Evolutionary conservation across 2,797 vertebrate species (phyloP).

Genomic region (Geotria australis): DNA sequence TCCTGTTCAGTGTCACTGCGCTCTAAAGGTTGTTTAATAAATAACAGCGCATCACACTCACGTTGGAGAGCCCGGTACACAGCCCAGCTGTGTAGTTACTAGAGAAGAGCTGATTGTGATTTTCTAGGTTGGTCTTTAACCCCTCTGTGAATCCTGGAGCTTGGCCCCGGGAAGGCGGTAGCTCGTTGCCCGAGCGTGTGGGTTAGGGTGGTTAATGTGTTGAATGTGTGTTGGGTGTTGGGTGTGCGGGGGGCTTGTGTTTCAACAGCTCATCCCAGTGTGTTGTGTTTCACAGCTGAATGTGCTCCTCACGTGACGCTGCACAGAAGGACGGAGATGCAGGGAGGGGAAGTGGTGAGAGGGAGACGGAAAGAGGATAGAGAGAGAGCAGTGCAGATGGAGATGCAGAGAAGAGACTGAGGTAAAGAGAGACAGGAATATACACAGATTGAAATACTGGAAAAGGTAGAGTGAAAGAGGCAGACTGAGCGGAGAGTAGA

Average conservation of each 20-base stretch:
- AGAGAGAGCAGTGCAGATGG: background rate
- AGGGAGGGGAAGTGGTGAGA: background rate
- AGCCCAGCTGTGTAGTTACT: too few relatives aligned
- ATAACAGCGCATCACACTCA: too few relatives aligned
- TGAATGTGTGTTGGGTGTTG: background rate
- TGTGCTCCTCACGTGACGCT: too few relatives aligned
- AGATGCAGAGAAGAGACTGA: background rate
- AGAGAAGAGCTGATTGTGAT: too few relatives aligned
- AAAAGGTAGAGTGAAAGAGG: background rate
- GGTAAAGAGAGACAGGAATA: background rate
- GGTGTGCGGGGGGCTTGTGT: background rate
- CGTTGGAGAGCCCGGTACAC: too few relatives aligned
- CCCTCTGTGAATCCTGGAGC: too few relatives aligned
- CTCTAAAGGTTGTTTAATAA: too few relatives aligned
- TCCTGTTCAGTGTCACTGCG: too few relatives aligned
- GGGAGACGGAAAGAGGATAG: background rate
- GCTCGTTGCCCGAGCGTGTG: background rate
- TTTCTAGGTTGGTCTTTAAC: too few relatives aligned
- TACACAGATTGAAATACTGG: background rate
- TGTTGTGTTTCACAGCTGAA: too few relatives aligned
- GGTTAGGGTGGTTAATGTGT: background rate
- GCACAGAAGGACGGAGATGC: background rate
- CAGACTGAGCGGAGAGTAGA: background rate
- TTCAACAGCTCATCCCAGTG: too few relatives aligned
- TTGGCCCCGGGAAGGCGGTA: too few relatives aligned